Base-by-base conservation (phyloP, 37 sponge, comb jelly and placozoan genomes). In the Geodia barretti region DNA sequence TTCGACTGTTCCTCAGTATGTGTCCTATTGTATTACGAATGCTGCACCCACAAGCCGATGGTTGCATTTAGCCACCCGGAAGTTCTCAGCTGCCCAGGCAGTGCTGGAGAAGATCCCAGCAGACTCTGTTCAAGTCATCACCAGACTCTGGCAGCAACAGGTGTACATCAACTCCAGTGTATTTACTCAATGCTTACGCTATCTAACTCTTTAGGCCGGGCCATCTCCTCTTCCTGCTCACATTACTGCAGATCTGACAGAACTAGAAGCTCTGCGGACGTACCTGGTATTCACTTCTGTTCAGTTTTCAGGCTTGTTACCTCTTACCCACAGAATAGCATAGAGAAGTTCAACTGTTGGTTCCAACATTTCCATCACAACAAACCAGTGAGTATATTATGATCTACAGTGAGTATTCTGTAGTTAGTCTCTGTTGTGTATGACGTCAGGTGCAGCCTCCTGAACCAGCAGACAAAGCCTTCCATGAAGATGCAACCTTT, bases 1-100 rank as follows among this genome's bases (percentile, higher is more conserved):
- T 94, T 71, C 75, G 98, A 64, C 67, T 41, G 41, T 97, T 97
- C 61, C 77, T 97, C 36, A 87, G 97, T 90, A 64, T 68, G 83
- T 23, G 3, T 3, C 19, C 20, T 39, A 23, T 64, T 23, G 5
- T 64, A 67, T 41, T 19, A n/a, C 35, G 37, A 39, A 37, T 39
- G 65, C 39, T 28, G 30, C 19, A 8, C 66, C 19, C 66, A 59
- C 19, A 7, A 28, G 8, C 30, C 7, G 30, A 7, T 29, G 26
- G 7, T 7, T 7, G 11, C 14, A 1, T 31, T 20, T 41, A 84
- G 77, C 77, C n/a, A 1, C 71, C n/a, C 63, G 88, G 37, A 95
- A 95, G 70, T 74, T 86, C 47, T 63, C 70, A 31, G 90, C 93
- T 20, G 93, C 93, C 3, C 61, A 72, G n/a, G 83, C 72, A 14